Percentiles rank a stretch among this genome's conserved stretches.
phyloP scores from a whole-genome alignment of 2,797 vertebrate species.

The Neomorphus geoffroyi region DNA sequence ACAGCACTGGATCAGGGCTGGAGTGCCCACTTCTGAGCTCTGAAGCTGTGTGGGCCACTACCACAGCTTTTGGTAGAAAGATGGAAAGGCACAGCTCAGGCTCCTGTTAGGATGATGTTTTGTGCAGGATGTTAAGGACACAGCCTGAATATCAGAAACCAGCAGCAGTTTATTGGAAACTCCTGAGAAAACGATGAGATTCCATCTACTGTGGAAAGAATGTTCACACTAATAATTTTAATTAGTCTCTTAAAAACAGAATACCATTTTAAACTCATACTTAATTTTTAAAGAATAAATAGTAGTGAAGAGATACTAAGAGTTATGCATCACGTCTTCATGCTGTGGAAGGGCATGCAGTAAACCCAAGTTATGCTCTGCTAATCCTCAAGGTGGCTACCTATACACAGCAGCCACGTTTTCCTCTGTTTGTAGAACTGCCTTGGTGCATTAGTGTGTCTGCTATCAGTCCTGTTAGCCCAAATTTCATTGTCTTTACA shows the following conservation, averaged over 20 bases:
- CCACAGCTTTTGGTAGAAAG: rapidly evolving
- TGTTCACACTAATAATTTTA: background rate
- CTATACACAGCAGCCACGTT: background rate
- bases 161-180: background rate
- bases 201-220: background rate
- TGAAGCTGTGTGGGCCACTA: background rate
- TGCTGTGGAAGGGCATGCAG: background rate
- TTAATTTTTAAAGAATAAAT: background rate
- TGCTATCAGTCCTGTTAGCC: background rate
- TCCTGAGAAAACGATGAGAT: background rate
- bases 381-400: conserved; percentile 54
- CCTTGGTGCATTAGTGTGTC: background rate
- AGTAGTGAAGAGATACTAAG: background rate
- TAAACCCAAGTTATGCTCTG: background rate
- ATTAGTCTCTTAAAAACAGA: background rate
- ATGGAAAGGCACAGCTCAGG: background rate
- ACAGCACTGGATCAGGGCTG: rapidly evolving
- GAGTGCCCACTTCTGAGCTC: background rate
- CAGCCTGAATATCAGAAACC: background rate
- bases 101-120: no score
- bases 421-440: background rate
- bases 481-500: background rate
- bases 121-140: background rate
- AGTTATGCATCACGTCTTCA: background rate
- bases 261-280: background rate